Evolutionary conservation across 2,113 vertebrate species (phyloP), one percentile per base, ranked within the genome.

Genomic region (Gadus chalcogrammus): DNA sequence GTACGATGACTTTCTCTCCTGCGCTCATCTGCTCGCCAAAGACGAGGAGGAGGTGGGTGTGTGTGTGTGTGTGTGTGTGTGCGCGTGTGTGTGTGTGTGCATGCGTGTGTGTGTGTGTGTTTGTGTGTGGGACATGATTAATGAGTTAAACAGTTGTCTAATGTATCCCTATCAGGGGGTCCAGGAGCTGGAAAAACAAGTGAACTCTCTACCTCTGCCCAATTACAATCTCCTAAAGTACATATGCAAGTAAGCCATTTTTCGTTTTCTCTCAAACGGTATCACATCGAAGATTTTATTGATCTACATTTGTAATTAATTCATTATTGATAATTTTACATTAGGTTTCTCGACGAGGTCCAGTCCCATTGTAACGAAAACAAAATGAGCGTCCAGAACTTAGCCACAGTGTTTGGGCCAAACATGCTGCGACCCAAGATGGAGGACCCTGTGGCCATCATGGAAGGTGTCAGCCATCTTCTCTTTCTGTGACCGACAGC

Each of bases 371-470:
- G 93, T 65, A 83, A 68, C 20, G 88, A 96, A 80, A 99, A 99
- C 89, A 99, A 99, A 88, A 99, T 99, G 97, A 95, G 96, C 0
- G 95, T 98, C 71, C 95, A 98, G 88, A 99, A 99, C 79, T 89
- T 99, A 7, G 97, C 96, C 65, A 99, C 97, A 0, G 96, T 99
- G 52, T 98, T 99, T 79, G 97, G 95, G 81, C 97, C 97, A 77
- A 99, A 99, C 76, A 98, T 99, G 55, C 91, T 99, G 59, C 91
- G 96, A 64, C 95, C 97, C 15, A 95, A 94, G 85, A 84, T 95
- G 87, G 95, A 97, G 89, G 97, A 99, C 73, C 97, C 97, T 0
- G 90, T 97, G 63, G 91, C 94, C 27, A 96, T 97, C 67, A 99
- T 98, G 95, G 95, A 98, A 94, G 96, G 96, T 97, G 84, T 7